Base-by-base conservation (phyloP, 1,140 invertebrate species). In the Amyelois transitella region DNA sequence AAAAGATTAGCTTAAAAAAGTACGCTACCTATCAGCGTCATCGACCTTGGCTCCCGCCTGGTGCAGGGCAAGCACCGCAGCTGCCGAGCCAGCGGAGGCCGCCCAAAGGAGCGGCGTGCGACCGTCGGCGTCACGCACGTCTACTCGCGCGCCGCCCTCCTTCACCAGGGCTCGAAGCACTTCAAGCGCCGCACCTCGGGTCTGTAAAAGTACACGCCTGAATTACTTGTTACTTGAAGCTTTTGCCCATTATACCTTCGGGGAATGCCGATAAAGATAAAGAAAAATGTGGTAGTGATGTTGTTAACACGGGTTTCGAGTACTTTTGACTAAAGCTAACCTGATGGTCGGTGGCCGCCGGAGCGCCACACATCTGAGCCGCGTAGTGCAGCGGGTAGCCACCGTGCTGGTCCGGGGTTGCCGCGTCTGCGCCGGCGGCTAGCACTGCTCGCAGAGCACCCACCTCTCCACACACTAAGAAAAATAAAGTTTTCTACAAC, bases 371-470 rank as follows among this genome's bases (percentile, higher is more conserved):
- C 92, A 98, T 97, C 85, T 99, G 97, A 17, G 97, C 97, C 0
- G 98, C 97, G 88, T 99, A 99, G 83, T 99, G 98, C 18, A 99
- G 88, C 0, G 98, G 97, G 72, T 95, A 97, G 7, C 98, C 98
- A 4, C 96, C 96, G 76, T 99, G 96, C 54, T 96, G 93, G 85
- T 99, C 98, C 0, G 96, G 93, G 0, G 94, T 94, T 0, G 94
- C 94, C 10, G 96, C 91, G 62, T 94, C 92, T 0, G 96, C 97
- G 2, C 96, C 96, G 0, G 94, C 92, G 1, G 94, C 92, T 49
- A 98, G 84, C 5, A 99, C 92, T 0, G 97, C 90, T 5, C 97
- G 92, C 55, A 99, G 89, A 58, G 93, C 95, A 63, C 96, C 96
- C 19, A 95, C 92, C 80, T 98, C 96, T 0, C 96, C 96, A 74